Evolutionary conservation across 2,113 vertebrate genomes (phyloP).

Genomic region (Oryzias curvinotus): DNA sequence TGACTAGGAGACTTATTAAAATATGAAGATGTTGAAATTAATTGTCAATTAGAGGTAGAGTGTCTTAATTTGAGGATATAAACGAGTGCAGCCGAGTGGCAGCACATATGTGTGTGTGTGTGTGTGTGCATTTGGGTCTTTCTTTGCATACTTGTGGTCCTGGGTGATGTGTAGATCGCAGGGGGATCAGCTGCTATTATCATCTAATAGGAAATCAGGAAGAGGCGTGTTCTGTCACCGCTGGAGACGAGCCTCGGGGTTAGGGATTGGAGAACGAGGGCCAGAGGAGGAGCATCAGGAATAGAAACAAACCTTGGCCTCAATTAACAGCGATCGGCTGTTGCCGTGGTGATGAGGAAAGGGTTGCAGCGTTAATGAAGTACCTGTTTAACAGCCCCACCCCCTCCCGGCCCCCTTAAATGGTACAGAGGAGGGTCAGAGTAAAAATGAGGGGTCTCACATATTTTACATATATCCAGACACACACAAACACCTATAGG

Average conservation of each 20-base stretch:
- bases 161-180: conserved; percentile 62
- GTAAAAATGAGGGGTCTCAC: conserved; percentile 41
- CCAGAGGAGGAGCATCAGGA: conserved; percentile 64
- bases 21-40: conserved; percentile 87
- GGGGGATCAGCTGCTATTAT: conserved; percentile 73
- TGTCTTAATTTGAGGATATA: conserved; percentile 84
- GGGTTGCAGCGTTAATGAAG: conserved; percentile 79
- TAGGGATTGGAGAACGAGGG: conserved; percentile 68
- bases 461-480: conserved; percentile 50
- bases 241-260: conserved; percentile 68
- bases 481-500: conserved; percentile 36
- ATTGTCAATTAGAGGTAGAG: conserved; percentile 84
- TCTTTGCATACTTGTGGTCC: conserved; percentile 24
- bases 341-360: conserved; percentile 75
- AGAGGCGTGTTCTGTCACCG: conserved; percentile 72
- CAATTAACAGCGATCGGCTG: conserved; percentile 77
- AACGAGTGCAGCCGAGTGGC: conserved; percentile 69
- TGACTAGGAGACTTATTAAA: conserved; percentile 84
- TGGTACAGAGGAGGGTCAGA: conserved; percentile 62
- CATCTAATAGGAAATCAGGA: conserved; percentile 79
- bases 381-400: conserved; percentile 83
- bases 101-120: conserved; percentile 29
- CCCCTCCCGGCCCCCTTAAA: conserved; percentile 73
- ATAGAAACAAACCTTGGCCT: conserved; percentile 79
- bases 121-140: conserved; percentile 15